These are phyloP conservation scores for Malurus splendens DNA, from an alignment of 2,797 vertebrate species.

Conservation along the genomic window DNA sequence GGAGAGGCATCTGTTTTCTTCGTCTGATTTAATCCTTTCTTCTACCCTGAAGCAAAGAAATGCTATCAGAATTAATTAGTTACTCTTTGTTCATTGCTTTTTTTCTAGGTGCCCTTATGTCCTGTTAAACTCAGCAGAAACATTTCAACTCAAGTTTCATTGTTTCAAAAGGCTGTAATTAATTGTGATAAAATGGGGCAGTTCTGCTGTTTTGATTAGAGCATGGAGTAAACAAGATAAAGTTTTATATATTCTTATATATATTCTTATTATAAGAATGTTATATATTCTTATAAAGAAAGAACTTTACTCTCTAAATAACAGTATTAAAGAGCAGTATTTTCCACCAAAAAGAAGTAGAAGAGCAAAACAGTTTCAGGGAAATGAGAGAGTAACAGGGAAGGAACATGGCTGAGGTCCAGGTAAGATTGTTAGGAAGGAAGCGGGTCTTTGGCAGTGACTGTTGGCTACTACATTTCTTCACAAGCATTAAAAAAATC, in stretches of 20 bases:
- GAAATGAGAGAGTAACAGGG: background rate
- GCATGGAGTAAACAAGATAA: conserved; percentile 1
- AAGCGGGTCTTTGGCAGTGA: background rate
- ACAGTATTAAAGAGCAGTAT: background rate
- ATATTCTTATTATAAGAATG: too few species aligned
- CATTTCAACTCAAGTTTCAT: background rate
- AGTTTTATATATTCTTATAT: background rate
- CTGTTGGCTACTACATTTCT: background rate
- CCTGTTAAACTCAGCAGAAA: background rate
- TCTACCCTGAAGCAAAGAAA: background rate
- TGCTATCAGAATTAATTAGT: background rate
- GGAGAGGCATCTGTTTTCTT: background rate
- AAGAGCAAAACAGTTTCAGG: background rate
- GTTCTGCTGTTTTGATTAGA: background rate
- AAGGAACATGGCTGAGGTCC: background rate
- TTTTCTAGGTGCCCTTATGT: background rate
- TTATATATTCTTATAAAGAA: background rate
- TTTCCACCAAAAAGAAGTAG: background rate
- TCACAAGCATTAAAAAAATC: background rate
- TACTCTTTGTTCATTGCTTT: background rate
- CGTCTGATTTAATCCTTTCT: background rate
- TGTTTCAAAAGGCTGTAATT: conserved; percentile 15
- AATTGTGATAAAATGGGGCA: background rate
- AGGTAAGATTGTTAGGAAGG: background rate
- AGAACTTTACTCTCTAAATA: background rate